Conservation (phyloP, 2,113 vertebrate genomes). For the Elanoides forficatus region DNA sequence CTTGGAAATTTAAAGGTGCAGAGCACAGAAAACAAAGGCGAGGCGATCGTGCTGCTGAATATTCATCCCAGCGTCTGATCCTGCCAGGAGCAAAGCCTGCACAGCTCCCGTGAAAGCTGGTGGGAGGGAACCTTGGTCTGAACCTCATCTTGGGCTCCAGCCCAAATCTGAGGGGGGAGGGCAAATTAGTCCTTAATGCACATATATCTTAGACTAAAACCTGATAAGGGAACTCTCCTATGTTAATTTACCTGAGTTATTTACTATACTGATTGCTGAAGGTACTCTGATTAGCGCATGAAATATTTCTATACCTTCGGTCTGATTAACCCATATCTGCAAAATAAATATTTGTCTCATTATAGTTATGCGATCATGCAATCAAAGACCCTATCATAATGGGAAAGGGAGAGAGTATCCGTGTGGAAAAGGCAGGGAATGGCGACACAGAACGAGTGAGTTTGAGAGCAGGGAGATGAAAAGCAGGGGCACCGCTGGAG, state of each 20-base stretch:
- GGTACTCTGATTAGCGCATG: slow-evolving; percentile 65
- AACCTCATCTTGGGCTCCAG: slow-evolving; percentile 27
- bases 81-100: not conserved
- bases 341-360: slow-evolving; percentile 73
- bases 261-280: slow-evolving; percentile 71
- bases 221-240: slow-evolving; percentile 59
- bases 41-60: slow-evolving; percentile 10
- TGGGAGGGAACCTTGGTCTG: slow-evolving; percentile 33
- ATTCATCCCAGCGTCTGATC: slow-evolving; percentile 29
- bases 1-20: slow-evolving; percentile 66
- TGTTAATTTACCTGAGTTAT: slow-evolving; percentile 70
- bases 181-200: slow-evolving; percentile 66
- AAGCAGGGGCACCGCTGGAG: not conserved
- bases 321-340: slow-evolving; percentile 71
- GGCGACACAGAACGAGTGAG: not conserved
- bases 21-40: slow-evolving; percentile 56
- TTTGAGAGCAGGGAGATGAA: not conserved
- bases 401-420: slow-evolving; percentile 41
- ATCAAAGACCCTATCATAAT: slow-evolving; percentile 54
- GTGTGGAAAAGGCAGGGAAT: slow-evolving; percentile 24
- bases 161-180: slow-evolving; percentile 42
- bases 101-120: not conserved
- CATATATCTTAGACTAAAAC: slow-evolving; percentile 58
- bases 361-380: slow-evolving; percentile 50
- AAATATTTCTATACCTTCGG: slow-evolving; percentile 68